Evolutionary conservation across 2,888 invertebrate species (phyloP), one percentile per base, ranked within the genome.

Genomic region (Rhamnusium bicolor): DNA sequence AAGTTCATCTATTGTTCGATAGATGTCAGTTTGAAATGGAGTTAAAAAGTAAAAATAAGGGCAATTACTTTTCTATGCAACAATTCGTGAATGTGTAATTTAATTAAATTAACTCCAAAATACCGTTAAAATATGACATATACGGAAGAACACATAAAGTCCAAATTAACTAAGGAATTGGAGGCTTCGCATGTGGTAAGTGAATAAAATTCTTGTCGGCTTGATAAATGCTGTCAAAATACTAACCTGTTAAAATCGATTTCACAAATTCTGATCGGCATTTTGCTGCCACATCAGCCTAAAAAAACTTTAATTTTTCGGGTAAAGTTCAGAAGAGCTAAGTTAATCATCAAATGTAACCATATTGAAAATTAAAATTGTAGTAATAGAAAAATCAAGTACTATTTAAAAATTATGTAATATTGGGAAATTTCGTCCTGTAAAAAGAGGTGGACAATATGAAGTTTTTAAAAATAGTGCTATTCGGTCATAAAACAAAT

Each of bases 121-220:
- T 3, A 40, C 40, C n/a, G 40, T 40, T 40, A 40, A 56, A 56
- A 21, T 54, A 93, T 93, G 93, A 90, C 91, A 86, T 82, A 92
- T 87, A 91, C 91, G 80, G 92, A 91, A 87, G 90, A 90, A 82
- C 90, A 93, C 87, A 89, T 94, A 84, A 91, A 90, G 87, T 90
- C 91, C 82, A 94, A 93, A 88, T 89, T 94, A 82, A 88, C 88
- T 81, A 91, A 92, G 88, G 92, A 91, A 89, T 89, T 94, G 85
- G 91, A 92, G 83, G 93, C 93, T 81, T 89, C 90, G 83, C 91
- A 93, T 89, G 92, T 94, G 88, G 94, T 94, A 91, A 92, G 93
- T 92, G 89, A 67, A 63, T 18, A 71, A 46, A 24, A 49, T 68
- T 67, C 79, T 70, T 27, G 18, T 65, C 46, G 12, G 12, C 12